Conservation (phyloP, 2,113 vertebrate species). For the Menidia beryllina region DNA sequence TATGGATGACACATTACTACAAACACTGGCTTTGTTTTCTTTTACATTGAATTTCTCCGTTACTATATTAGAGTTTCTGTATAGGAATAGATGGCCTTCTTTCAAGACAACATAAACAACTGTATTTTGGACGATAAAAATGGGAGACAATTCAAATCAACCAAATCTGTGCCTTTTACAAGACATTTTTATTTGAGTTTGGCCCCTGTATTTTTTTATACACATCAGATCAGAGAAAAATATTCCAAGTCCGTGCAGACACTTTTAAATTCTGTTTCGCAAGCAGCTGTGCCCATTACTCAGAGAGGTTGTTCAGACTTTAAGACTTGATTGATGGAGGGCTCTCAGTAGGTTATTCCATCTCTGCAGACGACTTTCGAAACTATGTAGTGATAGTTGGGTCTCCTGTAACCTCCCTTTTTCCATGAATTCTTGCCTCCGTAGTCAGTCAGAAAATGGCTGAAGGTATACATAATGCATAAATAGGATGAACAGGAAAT, state of each 20-base stretch:
- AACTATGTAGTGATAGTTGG: background rate
- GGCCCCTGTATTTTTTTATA: background rate
- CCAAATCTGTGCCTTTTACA: background rate
- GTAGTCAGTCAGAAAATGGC: background rate
- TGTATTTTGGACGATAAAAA: too few relatives aligned
- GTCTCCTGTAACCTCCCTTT: background rate
- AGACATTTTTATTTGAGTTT: background rate
- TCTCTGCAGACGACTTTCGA: conserved; percentile 18
- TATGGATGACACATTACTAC: too few relatives aligned
- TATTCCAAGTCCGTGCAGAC: background rate
- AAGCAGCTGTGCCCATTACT: conserved; percentile 6
- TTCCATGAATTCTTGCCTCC: background rate
- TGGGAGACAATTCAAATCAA: too few relatives aligned
- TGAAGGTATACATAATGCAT: background rate
- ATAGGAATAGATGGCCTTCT: too few relatives aligned
- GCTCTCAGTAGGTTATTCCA: conserved; percentile 7
- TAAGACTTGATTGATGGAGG: conserved; percentile 6
- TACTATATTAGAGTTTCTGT: too few relatives aligned
- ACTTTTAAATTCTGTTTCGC: background rate
- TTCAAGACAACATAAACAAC: too few relatives aligned
- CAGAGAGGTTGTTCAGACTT: conserved; percentile 3
- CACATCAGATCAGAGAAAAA: conserved; percentile 1
- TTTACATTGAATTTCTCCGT: too few relatives aligned
- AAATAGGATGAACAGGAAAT: accelerated
- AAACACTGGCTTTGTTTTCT: too few relatives aligned